Conservation (phyloP, 1,140 invertebrate genomes). For the Achroia grisella region DNA sequence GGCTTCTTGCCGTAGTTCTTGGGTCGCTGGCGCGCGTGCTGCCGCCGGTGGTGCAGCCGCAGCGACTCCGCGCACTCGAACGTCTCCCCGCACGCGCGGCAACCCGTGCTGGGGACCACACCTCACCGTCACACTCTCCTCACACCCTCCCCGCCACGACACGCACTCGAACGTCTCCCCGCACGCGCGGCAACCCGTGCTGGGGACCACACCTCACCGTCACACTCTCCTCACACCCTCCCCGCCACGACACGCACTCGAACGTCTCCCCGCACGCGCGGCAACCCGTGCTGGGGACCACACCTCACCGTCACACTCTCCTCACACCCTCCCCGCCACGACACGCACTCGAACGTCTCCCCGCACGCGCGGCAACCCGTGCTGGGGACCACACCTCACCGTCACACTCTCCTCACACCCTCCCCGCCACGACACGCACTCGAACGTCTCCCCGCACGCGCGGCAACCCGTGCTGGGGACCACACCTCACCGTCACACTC, state of each 20-base stretch:
- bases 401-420: background rate
- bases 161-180: slow-evolving; percentile 28
- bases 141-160: too few relatives aligned
- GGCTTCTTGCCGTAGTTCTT: slow-evolving; percentile 37
- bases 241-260: background rate
- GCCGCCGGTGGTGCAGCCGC: slow-evolving; percentile 30
- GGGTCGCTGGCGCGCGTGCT: slow-evolving; percentile 33
- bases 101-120: slow-evolving; percentile 29
- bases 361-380: slow-evolving; percentile 48
- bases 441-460: too few relatives aligned
- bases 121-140: background rate
- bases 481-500: too few relatives aligned
- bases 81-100: slow-evolving; percentile 39
- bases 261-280: slow-evolving; percentile 43
- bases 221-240: background rate
- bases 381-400: slow-evolving; percentile 12
- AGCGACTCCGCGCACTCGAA: slow-evolving; percentile 35
- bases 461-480: too few relatives aligned
- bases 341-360: slow-evolving; percentile 18
- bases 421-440: too few relatives aligned
- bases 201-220: slow-evolving; percentile 7
- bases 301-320: background rate
- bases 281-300: slow-evolving; percentile 32
- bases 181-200: slow-evolving; percentile 43
- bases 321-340: too few relatives aligned